Percentiles rank a stretch among this genome's conserved stretches.
phyloP scores from a whole-genome alignment of 2,888 invertebrate species.

The Sthenelais limicola region DNA sequence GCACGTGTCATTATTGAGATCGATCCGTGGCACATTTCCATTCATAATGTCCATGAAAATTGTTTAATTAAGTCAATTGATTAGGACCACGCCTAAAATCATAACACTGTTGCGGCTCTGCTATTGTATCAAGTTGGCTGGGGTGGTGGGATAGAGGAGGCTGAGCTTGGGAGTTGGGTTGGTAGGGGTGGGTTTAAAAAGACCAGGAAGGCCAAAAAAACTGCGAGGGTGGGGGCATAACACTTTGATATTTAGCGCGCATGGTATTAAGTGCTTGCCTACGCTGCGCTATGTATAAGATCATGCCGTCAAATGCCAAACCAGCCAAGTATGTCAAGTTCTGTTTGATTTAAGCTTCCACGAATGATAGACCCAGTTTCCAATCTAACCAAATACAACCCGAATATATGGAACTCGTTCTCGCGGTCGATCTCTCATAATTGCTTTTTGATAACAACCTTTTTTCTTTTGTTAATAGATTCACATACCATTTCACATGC shows the following conservation, averaged over 20 bases:
- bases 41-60: slow-evolving; percentile 37
- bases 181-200: background rate
- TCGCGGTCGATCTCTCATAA: too few species aligned
- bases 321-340: too few species aligned
- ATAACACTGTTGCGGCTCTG: slow-evolving; percentile 2
- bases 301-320: slow-evolving; percentile 30
- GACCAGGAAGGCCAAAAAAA: background rate
- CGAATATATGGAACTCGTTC: too few species aligned
- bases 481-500: too few species aligned
- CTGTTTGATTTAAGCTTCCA: too few species aligned
- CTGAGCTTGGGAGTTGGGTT: background rate
- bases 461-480: too few species aligned
- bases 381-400: too few species aligned
- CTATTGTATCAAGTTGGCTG: background rate
- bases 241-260: too few species aligned
- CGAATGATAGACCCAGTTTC: too few species aligned
- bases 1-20: slow-evolving; percentile 39
- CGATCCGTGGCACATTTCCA: slow-evolving; percentile 30
- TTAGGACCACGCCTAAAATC: slow-evolving; percentile 29
- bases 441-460: too few species aligned
- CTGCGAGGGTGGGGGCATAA: slow-evolving; percentile 10
- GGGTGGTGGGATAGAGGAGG: background rate
- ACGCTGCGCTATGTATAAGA: slow-evolving; percentile 6
- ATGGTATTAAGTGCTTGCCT: too few species aligned
- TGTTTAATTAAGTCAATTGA: slow-evolving; percentile 37